Evolutionary conservation across 2,797 vertebrate species (phyloP), one percentile per base, ranked within the genome.

Genomic region (Gymnoscopelus braueri): DNA sequence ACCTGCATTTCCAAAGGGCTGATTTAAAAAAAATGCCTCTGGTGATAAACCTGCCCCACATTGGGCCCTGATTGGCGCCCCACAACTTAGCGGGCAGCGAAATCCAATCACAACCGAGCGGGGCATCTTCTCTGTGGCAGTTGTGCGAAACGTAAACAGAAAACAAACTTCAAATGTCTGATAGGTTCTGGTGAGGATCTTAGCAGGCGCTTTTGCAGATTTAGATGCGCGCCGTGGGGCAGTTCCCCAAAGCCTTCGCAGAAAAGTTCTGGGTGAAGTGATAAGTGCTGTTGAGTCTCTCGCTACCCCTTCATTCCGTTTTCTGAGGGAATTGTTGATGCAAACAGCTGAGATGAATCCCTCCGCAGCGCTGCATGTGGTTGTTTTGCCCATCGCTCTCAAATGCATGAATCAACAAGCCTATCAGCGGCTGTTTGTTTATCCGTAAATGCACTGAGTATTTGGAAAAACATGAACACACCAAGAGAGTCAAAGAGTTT

Each of bases 311-410:
- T 44, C 12, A 4, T 8, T 61, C 65, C 59, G 29, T 68, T 54
- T 61, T 84, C 58, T 63, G 67, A 75, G 29, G 70, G 63, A 85
- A 81, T 63, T 15, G 35, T 32, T 80, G 63, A 86, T 75, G 76
- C 72, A 69, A 50, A 51, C 2, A 63, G 48, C 15, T 3, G 61
- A 78, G 62, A 78, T 80, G 65, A 80, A 78, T 84, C 68, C 70
- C 76, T 2, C 77, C 65, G 59, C 65, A 72, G 74, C 49, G 75
- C 54, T 55, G 8, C 57, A 26, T 49, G 26, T 32, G 14, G 6
- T 60, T 67, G 69, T 78, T 74, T 74, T 71, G 14, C 65, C 35
- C 63, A 49, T 76, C 66, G 54, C 60, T 69, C 78, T 14, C 6
- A 55, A 61, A 72, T 26, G 4, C 15, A 73, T 48, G 66, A 73